A percentile compares a stretch with the other conserved stretches of the same genome.
Evolutionary conservation across 2,113 vertebrate species (phyloP).

Genomic region (Psephotus haematonotus): DNA sequence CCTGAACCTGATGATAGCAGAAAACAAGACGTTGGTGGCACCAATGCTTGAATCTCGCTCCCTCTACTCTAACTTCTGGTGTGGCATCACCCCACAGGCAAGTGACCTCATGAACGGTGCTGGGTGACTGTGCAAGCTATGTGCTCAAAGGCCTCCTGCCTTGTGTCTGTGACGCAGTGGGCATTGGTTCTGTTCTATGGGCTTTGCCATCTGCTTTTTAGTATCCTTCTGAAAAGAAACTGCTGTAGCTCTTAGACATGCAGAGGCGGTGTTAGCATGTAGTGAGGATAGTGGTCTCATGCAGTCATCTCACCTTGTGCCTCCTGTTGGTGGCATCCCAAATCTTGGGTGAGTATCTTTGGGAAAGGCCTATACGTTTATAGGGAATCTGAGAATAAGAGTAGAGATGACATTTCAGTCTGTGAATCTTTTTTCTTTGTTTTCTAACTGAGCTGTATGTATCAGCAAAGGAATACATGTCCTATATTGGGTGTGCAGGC

Average conservation of each 20-base stretch:
- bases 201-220: neutral
- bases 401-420: neutral
- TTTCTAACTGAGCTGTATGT: neutral
- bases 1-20: conserved; percentile 88
- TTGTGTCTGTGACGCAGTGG: neutral
- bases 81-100: conserved; percentile 96
- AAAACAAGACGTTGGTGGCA: conserved; percentile 90
- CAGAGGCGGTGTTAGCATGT: neutral
- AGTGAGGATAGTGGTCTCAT: neutral
- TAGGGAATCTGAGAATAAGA: neutral
- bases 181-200: neutral
- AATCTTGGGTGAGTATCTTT: neutral
- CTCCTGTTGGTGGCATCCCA: neutral
- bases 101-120: neutral
- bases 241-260: neutral
- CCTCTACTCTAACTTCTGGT: conserved; percentile 98
- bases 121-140: neutral
- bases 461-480: neutral
- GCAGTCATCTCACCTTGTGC: neutral
- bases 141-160: neutral
- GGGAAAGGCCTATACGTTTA: fast-evolving
- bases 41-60: conserved; percentile 95
- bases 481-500: neutral
- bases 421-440: neutral
- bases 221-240: neutral